Conservation (phyloP, 2,113 vertebrate genomes). For the Notechis scutatus region DNA sequence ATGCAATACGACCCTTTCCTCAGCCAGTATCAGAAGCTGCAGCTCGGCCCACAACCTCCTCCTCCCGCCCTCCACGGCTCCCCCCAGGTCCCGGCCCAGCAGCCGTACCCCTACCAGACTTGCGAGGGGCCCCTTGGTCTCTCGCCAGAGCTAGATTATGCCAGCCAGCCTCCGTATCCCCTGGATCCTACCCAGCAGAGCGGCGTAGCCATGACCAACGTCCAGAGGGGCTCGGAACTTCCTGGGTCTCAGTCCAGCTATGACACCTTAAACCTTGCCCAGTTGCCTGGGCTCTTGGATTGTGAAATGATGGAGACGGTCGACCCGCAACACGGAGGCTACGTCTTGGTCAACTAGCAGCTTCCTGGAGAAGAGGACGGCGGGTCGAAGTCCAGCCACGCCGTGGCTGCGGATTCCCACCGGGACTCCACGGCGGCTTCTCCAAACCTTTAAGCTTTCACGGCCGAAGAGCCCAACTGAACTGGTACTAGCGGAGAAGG, state of each 20-base stretch:
- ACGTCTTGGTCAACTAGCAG: conserved; percentile 90
- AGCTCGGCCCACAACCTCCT: conserved; percentile 65
- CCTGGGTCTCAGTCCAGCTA: conserved; percentile 63
- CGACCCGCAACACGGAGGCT: conserved; percentile 89
- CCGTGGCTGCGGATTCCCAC: conserved; percentile 57
- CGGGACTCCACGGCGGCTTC: conserved; percentile 59
- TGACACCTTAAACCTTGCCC: conserved; percentile 70
- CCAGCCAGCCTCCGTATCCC: conserved; percentile 73
- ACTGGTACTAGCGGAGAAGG: conserved; percentile 34
- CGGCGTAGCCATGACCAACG: conserved; percentile 22
- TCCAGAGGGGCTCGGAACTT: conserved; percentile 51
- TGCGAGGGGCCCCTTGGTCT: conserved; percentile 63
- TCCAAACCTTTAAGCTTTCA: conserved; percentile 45
- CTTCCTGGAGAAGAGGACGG: conserved; percentile 13
- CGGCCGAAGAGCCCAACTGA: conserved; percentile 42
- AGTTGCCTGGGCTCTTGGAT: conserved; percentile 85
- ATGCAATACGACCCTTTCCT: conserved; percentile 73
- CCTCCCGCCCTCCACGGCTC: conserved; percentile 70
- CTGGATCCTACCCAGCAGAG: conserved; percentile 66
- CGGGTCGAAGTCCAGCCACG: conserved; percentile 6
- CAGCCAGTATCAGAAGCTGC: conserved; percentile 71
- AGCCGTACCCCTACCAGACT: conserved; percentile 76
- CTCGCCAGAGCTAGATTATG: conserved; percentile 67
- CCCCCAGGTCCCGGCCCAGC: conserved; percentile 54
- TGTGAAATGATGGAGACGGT: conserved; percentile 98